Conservation (phyloP, 2,113 vertebrate species). For the Heteronetta atricapilla region DNA sequence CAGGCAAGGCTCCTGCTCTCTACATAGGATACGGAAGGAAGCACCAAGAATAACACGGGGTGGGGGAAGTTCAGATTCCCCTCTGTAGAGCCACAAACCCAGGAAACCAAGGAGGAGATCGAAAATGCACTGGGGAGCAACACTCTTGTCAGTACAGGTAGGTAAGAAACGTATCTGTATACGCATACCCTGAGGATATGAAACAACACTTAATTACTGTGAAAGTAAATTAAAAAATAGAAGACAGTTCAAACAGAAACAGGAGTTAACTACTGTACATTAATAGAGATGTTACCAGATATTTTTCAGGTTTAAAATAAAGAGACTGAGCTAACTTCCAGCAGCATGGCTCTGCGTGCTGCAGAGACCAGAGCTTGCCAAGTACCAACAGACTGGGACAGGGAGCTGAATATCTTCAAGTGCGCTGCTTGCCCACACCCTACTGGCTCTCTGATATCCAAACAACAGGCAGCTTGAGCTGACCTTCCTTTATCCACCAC, state of each 20-base stretch:
- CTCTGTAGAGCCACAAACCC: background rate
- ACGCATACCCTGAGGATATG: background rate
- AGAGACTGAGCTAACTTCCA: background rate
- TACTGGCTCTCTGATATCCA: background rate
- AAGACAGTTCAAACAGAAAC: slow-evolving; percentile 39
- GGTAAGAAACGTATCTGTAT: background rate
- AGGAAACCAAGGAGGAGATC: background rate
- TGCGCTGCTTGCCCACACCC: background rate
- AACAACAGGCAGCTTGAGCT: background rate
- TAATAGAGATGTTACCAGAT: slow-evolving; percentile 17
- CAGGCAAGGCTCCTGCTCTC: background rate
- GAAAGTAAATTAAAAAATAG: slow-evolving; percentile 55
- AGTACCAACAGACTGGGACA: background rate
- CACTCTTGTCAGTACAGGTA: slow-evolving; percentile 2
- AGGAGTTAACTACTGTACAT: background rate
- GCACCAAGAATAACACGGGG: background rate
- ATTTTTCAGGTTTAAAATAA: background rate
- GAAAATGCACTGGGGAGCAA: background rate
- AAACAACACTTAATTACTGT: slow-evolving; percentile 58
- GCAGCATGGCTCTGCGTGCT: background rate
- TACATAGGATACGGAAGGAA: background rate
- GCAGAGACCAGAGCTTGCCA: background rate
- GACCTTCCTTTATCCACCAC: background rate
- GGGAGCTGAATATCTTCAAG: background rate
- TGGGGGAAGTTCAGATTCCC: background rate